Evolutionary conservation across 2,888 invertebrate genomes (phyloP).

Genomic region (Meandrusa payeni): DNA sequence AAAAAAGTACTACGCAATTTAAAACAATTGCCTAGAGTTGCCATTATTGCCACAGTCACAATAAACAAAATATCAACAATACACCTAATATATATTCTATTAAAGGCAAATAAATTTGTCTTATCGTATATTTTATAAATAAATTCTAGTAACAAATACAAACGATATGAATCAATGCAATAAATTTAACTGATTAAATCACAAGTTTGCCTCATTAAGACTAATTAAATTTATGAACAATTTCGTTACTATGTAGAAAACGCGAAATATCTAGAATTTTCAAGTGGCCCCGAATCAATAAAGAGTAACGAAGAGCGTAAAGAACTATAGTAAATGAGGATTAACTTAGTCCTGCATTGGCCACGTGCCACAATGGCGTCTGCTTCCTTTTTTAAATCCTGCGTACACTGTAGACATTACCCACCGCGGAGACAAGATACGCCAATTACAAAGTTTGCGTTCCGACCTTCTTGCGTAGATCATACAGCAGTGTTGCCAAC

Average conservation of each 20-base stretch:
- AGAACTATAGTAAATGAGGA: conserved; percentile 28
- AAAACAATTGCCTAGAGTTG: too few species aligned
- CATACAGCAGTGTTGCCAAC: conserved; percentile 32
- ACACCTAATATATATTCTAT: too few species aligned
- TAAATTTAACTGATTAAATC: conserved; percentile 22
- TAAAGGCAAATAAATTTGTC: too few species aligned
- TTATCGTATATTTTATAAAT: too few species aligned
- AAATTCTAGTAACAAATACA: too few species aligned
- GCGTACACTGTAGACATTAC: conserved; percentile 32
- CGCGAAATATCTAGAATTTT: conserved; percentile 16
- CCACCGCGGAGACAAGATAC: conserved; percentile 18
- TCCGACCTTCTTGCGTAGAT: neutral
- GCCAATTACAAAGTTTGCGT: conserved; percentile 8
- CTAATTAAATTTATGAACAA: conserved; percentile 24
- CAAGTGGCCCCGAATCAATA: conserved; percentile 20
- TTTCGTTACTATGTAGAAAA: conserved; percentile 17
- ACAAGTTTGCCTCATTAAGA: conserved; percentile 9
- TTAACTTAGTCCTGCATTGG: conserved; percentile 24
- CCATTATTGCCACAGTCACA: too few species aligned
- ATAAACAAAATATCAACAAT: too few species aligned
- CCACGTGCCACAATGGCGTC: conserved; percentile 43
- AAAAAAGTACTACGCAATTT: too few species aligned
- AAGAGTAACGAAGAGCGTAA: conserved; percentile 29
- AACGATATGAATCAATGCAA: conserved; percentile 5
- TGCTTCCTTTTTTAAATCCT: conserved; percentile 39